These are phyloP conservation scores for Venusia cambrica DNA, from an alignment of 2,888 invertebrate species.

Conservation along the genomic window DNA sequence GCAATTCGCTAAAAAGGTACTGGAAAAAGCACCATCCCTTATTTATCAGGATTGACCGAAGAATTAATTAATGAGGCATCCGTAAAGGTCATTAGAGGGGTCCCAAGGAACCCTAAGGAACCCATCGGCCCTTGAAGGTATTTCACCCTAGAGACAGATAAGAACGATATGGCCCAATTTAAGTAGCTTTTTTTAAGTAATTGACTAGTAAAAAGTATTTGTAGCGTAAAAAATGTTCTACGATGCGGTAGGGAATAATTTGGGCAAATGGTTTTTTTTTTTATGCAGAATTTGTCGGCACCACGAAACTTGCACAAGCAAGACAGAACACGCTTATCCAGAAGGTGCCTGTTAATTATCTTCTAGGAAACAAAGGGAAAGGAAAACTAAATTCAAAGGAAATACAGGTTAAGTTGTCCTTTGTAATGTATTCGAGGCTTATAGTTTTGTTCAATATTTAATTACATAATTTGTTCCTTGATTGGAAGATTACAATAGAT, in stretches of 20 bases:
- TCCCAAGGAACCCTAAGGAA: constrained; percentile 24
- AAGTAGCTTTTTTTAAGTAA: constrained; percentile 50
- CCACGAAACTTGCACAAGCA: too few relatives aligned
- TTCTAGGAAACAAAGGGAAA: too few relatives aligned
- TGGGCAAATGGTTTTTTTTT: constrained; percentile 4
- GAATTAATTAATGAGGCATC: constrained; percentile 62
- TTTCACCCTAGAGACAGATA: constrained; percentile 41
- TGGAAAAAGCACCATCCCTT: constrained; percentile 32
- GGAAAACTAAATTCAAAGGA: too few relatives aligned
- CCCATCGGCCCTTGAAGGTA: constrained; percentile 39
- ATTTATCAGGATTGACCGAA: constrained; percentile 54
- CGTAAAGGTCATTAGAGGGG: constrained; percentile 45
- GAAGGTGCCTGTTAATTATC: too few relatives aligned
- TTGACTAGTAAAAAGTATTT: constrained; percentile 37
- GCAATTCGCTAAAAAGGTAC: constrained; percentile 6
- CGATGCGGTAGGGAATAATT: constrained; percentile 8
- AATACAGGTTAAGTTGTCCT: too few relatives aligned
- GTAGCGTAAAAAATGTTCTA: constrained; percentile 17
- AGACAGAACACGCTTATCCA: too few relatives aligned
- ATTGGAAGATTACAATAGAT: too few relatives aligned
- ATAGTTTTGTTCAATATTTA: too few relatives aligned
- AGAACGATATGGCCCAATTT: constrained; percentile 39
- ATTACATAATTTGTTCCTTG: too few relatives aligned
- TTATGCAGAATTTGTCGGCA: too few relatives aligned
- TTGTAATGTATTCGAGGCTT: too few relatives aligned